Conservation (phyloP, 1,140 invertebrate genomes). For the Ctenoplectra terminalis region DNA sequence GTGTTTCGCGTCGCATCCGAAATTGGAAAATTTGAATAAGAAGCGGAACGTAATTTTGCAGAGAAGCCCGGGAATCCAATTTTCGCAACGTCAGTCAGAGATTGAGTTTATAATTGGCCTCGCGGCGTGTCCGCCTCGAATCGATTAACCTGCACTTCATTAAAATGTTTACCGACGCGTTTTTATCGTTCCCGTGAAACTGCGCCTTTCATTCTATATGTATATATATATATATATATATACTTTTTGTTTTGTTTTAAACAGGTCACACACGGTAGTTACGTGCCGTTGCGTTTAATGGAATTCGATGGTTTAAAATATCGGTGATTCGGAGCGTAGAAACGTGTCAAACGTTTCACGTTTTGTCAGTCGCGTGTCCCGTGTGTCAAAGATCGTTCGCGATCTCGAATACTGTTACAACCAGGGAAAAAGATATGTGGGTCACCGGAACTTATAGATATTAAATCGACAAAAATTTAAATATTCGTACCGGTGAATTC, state of each 20-base stretch:
- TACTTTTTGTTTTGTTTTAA: too few species aligned
- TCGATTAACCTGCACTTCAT: slow-evolving; percentile 44
- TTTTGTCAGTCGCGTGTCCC: background rate
- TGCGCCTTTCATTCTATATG: too few species aligned
- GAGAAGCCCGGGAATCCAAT: slow-evolving; percentile 30
- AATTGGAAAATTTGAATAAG: slow-evolving; percentile 48
- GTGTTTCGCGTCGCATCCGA: background rate
- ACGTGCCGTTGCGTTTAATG: background rate
- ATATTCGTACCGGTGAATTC: too few species aligned
- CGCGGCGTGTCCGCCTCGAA: slow-evolving; percentile 13
- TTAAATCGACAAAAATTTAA: too few species aligned
- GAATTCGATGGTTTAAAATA: background rate
- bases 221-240: too few species aligned
- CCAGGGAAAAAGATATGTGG: background rate
- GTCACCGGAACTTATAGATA: too few species aligned
- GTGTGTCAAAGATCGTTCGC: background rate
- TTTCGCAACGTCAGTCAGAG: slow-evolving; percentile 47
- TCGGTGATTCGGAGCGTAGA: background rate
- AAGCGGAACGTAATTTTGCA: slow-evolving; percentile 29
- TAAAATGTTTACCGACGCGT: slow-evolving; percentile 38
- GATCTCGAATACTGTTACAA: background rate
- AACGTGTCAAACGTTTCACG: background rate
- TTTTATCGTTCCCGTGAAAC: slow-evolving; percentile 3
- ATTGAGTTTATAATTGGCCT: slow-evolving; percentile 55
- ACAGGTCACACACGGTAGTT: too few species aligned